Evolutionary conservation across 2,113 vertebrate genomes (phyloP), one percentile per base, ranked within the genome.

Genomic region (Geococcyx californianus): DNA sequence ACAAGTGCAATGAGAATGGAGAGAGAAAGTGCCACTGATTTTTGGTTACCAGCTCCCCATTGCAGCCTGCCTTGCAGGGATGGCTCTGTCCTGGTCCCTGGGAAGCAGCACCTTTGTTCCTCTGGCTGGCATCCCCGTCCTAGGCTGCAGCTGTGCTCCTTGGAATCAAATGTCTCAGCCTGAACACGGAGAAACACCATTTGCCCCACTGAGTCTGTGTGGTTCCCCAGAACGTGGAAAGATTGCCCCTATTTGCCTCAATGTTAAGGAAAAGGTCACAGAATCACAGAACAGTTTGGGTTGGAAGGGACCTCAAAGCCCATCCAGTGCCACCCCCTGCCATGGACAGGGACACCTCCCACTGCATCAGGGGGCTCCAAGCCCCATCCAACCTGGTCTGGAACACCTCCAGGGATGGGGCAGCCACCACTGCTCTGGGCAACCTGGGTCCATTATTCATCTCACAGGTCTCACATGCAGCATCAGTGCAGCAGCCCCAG

Each of bases 81-180:
- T 24, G 36, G 25, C 45, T 24, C 59, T 28, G 6, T 16, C 66
- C 83, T 66, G 11, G 5, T 18, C 66, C 83, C 72, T 11, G 38
- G 33, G 13, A 60, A 15, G 23, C 8, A 4, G 16, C 47, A 54
- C n/a, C 34, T 11, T 69, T 20, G 5, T 18, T 60, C 56, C 34
- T 5, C 34, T 4, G 1, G 31, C 17, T 3, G 1, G 47, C 47
- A 62, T 24, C 15, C 25, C 4, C 15, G 3, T 14, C 31, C 73
- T 4, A 20, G 40, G 58, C 9, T 11, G 76, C 69, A 13, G 55
- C 3, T 0, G 16, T 3, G 64, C 45, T 33, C 45, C 47, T 38
- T 0, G 0, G 38, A 9, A 23, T 3, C 1, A 0, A 25, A 21
- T 1, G 0, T 18, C 81, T n/a, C 66, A 62, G 66, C 12, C 40